Conservation (phyloP, 2,888 invertebrate species). For the Nomada ferruginata region DNA sequence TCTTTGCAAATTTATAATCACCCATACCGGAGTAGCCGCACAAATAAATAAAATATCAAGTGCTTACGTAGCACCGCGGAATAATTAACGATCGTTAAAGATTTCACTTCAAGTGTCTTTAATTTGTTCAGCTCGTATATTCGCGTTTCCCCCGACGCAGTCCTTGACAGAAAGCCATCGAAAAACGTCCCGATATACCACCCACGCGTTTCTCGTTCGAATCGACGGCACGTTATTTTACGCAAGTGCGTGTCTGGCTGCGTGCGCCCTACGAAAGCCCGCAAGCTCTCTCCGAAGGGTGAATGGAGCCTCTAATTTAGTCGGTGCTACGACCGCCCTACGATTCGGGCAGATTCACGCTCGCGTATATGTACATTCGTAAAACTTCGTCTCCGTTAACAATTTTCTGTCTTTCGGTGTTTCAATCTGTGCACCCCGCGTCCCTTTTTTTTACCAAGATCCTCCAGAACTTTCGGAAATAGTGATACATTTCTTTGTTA, state of each 20-base stretch:
- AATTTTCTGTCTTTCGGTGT: background rate
- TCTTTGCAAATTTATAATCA: no score
- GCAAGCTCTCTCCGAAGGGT: constrained; percentile 70
- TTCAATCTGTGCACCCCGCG: background rate
- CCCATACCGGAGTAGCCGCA: no score
- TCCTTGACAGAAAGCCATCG: background rate
- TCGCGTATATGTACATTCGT: constrained; percentile 14
- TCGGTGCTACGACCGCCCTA: constrained; percentile 71
- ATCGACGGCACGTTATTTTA: constrained; percentile 72
- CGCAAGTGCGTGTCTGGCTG: constrained; percentile 67
- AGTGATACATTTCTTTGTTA: no score
- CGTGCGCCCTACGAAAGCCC: constrained; percentile 71
- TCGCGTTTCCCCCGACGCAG: background rate
- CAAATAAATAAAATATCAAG: background rate
- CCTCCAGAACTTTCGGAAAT: background rate
- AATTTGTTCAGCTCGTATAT: background rate
- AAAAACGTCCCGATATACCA: constrained; percentile 22
- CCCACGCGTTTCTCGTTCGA: constrained; percentile 51
- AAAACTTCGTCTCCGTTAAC: constrained; percentile 5
- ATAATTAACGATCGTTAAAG: background rate
- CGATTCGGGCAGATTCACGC: constrained; percentile 58
- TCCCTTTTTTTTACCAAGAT: background rate
- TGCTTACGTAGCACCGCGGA: background rate
- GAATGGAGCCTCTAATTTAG: constrained; percentile 75
- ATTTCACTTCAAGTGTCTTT: background rate